Base-by-base conservation (phyloP, 1,140 invertebrate species). In the Temnothorax longispinosus region DNA sequence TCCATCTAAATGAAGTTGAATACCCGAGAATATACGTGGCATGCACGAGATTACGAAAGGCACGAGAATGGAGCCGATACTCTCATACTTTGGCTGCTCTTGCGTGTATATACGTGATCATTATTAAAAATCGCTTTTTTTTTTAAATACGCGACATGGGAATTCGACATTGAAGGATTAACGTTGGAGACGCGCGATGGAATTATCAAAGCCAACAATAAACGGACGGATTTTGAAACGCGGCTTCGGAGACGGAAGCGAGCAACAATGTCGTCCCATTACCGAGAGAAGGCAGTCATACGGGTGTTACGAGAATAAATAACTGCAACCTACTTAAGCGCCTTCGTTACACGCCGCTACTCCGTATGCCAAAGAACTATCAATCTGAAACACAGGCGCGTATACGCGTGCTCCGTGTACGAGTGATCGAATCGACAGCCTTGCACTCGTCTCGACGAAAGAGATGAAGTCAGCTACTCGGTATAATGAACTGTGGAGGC, bases 271-370 rank as follows among this genome's bases (percentile, higher is more conserved):
- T 67, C 52, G 56, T 64, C 71, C 88, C 76, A 88, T 89, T 87
- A 87, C 15, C 76, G 52, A 62, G 64, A 38, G 64, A 35, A 54
- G 62, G 75, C 82, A 76, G 58, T 80, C 88, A 85, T 77, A 86
- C 76, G 75, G 41, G 80, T 84, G 56, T 88, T 85, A 82, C 71
- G 67, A 62, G 71, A 89, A 89, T 89, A 89, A 89, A 89, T 89
- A 89, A 89, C 85, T 89, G 62, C 76, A 89, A 75, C 88, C 88
- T 89, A 89, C 88, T 89, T 89, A 86, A 86, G 54, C 35, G 86
- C 76, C 76, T 78, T 65, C 76, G 84, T 86, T 85, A 87, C 54
- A 60, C 27, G 77, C 81, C 67, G 82, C 78, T 87, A 76, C 87
- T 58, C 38, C 38, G 54, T 74, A 60, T 11, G 67, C 41, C 67